These are phyloP conservation scores for Panagrolaimus sp. DNA, from an alignment of 1,140 invertebrate genomes.

Conservation along the genomic window DNA sequence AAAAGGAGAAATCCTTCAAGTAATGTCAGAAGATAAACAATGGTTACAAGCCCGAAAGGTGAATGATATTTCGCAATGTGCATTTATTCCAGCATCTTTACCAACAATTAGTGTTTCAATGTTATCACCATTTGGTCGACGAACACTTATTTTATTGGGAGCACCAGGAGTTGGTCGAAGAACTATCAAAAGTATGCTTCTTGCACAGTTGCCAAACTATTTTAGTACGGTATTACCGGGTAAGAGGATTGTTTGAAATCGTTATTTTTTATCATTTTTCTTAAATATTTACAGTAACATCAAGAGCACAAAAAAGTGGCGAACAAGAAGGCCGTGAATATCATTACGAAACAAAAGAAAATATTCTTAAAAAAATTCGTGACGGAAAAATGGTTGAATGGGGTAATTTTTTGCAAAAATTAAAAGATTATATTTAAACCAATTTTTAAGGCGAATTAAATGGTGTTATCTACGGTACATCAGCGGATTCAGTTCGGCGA, in stretches of 20 bases:
- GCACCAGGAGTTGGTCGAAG: slow-evolving; percentile 84
- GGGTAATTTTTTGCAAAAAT: too few species aligned
- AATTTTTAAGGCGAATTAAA: too few species aligned
- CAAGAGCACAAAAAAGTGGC: slow-evolving; percentile 74
- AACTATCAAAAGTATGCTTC: slow-evolving; percentile 84
- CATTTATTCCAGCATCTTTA: slow-evolving; percentile 70
- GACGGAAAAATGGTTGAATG: slow-evolving; percentile 84
- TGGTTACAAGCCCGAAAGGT: slow-evolving; percentile 80
- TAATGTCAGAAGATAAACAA: slow-evolving; percentile 85
- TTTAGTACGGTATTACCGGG: slow-evolving; percentile 51
- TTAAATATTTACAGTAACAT: slow-evolving; percentile 72
- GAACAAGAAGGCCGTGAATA: slow-evolving; percentile 91
- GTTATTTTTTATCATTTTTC: too few species aligned
- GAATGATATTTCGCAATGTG: slow-evolving; percentile 64
- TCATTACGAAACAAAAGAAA: slow-evolving; percentile 82
- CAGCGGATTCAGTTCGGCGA: slow-evolving; percentile 82
- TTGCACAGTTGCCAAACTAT: slow-evolving; percentile 60
- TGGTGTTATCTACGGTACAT: slow-evolving; percentile 74
- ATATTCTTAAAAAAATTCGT: slow-evolving; percentile 85
- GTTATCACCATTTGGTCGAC: slow-evolving; percentile 89
- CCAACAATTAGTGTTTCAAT: slow-evolving; percentile 73
- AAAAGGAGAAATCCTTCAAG: slow-evolving; percentile 84
- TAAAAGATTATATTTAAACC: too few species aligned
- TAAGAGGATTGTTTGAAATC: slow-evolving; percentile 15
- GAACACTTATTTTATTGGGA: slow-evolving; percentile 85